phyloP scores from a whole-genome alignment of 2,113 vertebrate species.

The Carassius gibelio region DNA sequence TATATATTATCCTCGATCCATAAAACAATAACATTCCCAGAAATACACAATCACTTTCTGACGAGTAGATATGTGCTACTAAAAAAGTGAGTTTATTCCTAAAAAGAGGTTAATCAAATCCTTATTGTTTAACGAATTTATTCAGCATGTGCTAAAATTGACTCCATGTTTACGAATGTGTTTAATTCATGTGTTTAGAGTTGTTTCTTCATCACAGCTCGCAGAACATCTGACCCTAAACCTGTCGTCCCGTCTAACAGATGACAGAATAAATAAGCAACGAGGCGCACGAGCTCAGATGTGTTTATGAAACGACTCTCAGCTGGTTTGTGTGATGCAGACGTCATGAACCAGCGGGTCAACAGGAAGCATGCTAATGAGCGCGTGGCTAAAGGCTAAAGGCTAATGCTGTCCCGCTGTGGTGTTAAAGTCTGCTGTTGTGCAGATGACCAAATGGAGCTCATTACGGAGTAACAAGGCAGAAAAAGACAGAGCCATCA shows the following conservation, averaged over 20 bases:
- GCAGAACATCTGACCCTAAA: background rate
- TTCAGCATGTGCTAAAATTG: background rate
- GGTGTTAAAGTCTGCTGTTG: constrained; percentile 44
- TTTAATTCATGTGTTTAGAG: background rate
- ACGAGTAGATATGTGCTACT: background rate
- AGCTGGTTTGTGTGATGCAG: constrained; percentile 13
- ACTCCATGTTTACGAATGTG: background rate
- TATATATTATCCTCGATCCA: background rate
- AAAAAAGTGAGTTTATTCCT: background rate
- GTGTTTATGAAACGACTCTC: constrained; percentile 60
- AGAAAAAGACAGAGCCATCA: background rate
- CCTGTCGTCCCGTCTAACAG: constrained; percentile 13
- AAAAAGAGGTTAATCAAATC: background rate
- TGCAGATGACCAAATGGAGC: constrained; percentile 43
- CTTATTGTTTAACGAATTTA: background rate
- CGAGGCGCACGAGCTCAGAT: constrained; percentile 52
- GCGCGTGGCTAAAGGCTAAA: constrained; percentile 41
- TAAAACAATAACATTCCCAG: background rate
- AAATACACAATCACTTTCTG: background rate
- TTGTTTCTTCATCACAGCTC: constrained; percentile 13
- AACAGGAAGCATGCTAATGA: constrained; percentile 53
- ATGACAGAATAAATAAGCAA: constrained; percentile 54
- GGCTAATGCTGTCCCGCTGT: constrained; percentile 46
- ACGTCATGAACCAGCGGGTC: constrained; percentile 23
- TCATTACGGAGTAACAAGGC: constrained; percentile 48